Evolutionary conservation across 2,113 vertebrate species (phyloP), one percentile per base, ranked within the genome.

Genomic region (Datnioides undecimradiatus): DNA sequence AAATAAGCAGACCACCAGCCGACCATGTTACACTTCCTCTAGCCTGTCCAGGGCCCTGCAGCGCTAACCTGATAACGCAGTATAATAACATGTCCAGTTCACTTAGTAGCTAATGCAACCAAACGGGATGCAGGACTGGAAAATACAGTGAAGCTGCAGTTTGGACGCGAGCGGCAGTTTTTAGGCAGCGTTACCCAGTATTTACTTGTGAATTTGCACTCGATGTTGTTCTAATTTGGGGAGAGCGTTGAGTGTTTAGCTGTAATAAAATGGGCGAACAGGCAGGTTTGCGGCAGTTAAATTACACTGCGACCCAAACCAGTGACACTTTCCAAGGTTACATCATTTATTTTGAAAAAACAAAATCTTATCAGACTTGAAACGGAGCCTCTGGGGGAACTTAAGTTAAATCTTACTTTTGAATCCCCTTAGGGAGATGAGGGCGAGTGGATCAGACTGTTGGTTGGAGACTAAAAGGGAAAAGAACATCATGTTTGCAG

Each of bases 11-110:
- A 80, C 29, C 65, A 41, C 41, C 43, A 66, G 72, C 84, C 68
- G 63, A 27, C 80, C 78, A 41, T 29, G 63, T 60, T 86, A 46
- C 38, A 65, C 51, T 69, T 84, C 62, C 68, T 68, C 19, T 45
- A 72, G 87, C 62, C 77, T 34, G 79, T 51, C 23, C 86, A 81
- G 74, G 80, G 72, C 79, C 84, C 76, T 14, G 68, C 73, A 68
- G 74, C 80, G 59, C 73, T 86, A 84, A 88, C 72, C 73, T 63
- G 66, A 88, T 87, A 80, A 84, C 73, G 52, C 65, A 36, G 59
- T 62, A 43, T 55, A 77, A 88, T 49, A 86, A 79, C 71, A 84
- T 59, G 79, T 87, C 86, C 43, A 62, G n/a, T 84, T 86, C 88
- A 87, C 60, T 91, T 62, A 76, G 76, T 0, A 14, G 43, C 66